These are phyloP conservation scores for Nettapus auritus DNA, from an alignment of 2,113 vertebrate species.

Conservation along the genomic window DNA sequence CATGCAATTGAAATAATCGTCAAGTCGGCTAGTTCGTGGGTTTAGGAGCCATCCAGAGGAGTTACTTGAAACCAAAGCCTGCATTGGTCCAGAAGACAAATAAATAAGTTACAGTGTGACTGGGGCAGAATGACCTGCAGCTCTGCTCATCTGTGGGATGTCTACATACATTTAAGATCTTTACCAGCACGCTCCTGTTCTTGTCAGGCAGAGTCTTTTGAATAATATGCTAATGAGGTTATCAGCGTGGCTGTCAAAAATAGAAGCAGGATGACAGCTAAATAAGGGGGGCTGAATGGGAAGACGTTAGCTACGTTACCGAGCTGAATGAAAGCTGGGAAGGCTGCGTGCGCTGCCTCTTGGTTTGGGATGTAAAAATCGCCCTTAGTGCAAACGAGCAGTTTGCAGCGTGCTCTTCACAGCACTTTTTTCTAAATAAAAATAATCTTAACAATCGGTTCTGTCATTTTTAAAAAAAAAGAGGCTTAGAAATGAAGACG, in stretches of 20 bases:
- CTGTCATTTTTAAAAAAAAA: neutral
- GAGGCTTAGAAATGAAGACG: accelerated
- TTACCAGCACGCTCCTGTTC: neutral
- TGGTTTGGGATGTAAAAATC: neutral
- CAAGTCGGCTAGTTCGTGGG: neutral
- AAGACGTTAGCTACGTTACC: neutral
- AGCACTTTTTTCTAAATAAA: neutral
- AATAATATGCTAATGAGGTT: constrained; percentile 34
- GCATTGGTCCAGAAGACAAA: neutral
- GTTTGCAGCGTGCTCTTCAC: neutral
- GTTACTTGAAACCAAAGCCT: neutral
- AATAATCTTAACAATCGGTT: neutral
- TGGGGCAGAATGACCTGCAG: neutral
- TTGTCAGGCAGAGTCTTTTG: neutral
- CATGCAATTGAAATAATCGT: neutral
- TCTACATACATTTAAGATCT: neutral
- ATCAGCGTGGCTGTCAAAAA: constrained; percentile 48
- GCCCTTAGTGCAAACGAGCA: neutral
- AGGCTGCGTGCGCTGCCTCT: neutral
- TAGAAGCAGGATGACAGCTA: neutral
- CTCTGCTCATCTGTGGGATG: neutral
- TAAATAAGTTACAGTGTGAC: neutral
- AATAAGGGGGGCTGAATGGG: neutral
- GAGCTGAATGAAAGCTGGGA: neutral
- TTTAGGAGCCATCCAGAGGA: neutral